These are phyloP conservation scores for Eclectus roratus DNA, from an alignment of 2,113 vertebrate species.

Conservation along the genomic window DNA sequence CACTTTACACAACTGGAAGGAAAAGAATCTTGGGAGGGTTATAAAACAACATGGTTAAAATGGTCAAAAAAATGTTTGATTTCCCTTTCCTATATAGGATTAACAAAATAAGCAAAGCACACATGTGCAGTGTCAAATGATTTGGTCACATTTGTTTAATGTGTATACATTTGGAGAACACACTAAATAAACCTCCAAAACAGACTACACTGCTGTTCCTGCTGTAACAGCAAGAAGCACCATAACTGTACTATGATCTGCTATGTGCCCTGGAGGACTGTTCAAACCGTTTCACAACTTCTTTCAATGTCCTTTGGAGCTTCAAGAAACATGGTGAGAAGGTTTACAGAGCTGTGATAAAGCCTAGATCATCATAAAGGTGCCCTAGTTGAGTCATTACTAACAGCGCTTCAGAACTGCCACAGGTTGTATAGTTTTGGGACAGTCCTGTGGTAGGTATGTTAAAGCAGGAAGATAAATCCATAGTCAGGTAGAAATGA, in stretches of 20 bases:
- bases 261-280: background rate
- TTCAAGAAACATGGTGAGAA: background rate
- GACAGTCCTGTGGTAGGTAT: background rate
- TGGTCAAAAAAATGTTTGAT: background rate
- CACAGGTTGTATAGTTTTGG: background rate
- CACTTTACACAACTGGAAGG: background rate
- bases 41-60: background rate
- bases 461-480: background rate
- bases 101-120: background rate
- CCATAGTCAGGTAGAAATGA: background rate
- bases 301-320: background rate
- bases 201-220: fast-evolving
- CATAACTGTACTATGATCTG: background rate
- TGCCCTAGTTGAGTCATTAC: background rate
- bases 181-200: background rate
- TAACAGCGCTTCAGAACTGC: background rate
- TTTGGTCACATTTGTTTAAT: background rate
- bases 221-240: background rate
- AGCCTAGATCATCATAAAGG: background rate
- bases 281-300: background rate
- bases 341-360: background rate
- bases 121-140: background rate
- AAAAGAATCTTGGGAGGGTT: background rate
- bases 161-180: background rate
- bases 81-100: background rate